Evolutionary conservation across 2,888 invertebrate genomes (phyloP).

Genomic region (Emmelina monodactyla): DNA sequence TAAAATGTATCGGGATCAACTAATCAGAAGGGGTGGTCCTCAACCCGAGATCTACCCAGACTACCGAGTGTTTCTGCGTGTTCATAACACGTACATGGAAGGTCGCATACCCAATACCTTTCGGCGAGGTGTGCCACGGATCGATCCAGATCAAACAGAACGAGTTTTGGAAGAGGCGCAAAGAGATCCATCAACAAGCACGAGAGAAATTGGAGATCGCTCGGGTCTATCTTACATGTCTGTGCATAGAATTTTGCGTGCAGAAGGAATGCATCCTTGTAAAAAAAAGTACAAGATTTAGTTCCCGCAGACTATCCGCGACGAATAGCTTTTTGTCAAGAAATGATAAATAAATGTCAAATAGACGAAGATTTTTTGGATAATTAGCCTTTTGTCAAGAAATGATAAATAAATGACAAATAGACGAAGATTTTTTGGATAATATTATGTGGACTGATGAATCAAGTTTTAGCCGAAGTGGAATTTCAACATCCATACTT

Average conservation of each 20-base stretch:
- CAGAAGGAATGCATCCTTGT: neutral
- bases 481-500: slow-evolving; percentile 2
- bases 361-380: slow-evolving; percentile 3
- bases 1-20: slow-evolving; percentile 3
- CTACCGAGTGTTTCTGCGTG: slow-evolving; percentile 1
- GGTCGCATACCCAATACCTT: slow-evolving; percentile 3
- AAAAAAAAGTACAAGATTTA: slow-evolving; percentile 1
- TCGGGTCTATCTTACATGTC: neutral
- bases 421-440: too few species aligned
- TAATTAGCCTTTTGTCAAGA: too few species aligned
- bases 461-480: slow-evolving; percentile 3
- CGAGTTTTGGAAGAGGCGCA: too few species aligned
- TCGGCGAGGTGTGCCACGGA: neutral
- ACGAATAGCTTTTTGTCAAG: slow-evolving; percentile 6
- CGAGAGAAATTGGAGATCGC: slow-evolving; percentile 1
- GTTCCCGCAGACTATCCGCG: slow-evolving; percentile 1
- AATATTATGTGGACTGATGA: slow-evolving; percentile 6
- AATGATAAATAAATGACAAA: too few species aligned
- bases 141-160: neutral
- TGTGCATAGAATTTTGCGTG: too few species aligned
- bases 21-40: slow-evolving; percentile 2
- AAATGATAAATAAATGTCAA: neutral
- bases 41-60: slow-evolving; percentile 4
- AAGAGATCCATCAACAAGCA: slow-evolving; percentile 1
- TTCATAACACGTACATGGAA: slow-evolving; percentile 4